phyloP scores from a whole-genome alignment of 2,888 invertebrate species.

The Euproctis similis region DNA sequence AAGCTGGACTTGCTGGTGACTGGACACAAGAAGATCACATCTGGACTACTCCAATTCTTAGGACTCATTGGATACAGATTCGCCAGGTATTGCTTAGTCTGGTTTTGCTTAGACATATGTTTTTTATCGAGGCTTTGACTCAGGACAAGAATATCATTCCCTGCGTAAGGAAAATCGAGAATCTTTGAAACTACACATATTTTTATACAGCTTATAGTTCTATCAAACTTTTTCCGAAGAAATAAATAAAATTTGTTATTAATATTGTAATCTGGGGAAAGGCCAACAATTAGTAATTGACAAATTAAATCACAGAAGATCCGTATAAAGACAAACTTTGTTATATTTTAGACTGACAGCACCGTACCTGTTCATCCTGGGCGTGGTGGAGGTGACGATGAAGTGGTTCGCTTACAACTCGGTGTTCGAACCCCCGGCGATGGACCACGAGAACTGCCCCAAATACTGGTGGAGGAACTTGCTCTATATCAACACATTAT shows the following conservation, averaged over 20 bases:
- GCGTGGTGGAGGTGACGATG: conserved; percentile 89
- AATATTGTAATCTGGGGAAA: too few species aligned
- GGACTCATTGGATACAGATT: conserved; percentile 86
- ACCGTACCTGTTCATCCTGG: conserved; percentile 88
- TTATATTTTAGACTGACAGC: conserved; percentile 78
- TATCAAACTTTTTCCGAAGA: not conserved
- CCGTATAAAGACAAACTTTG: not conserved
- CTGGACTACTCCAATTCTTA: conserved; percentile 82
- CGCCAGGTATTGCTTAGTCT: too few species aligned
- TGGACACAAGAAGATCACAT: conserved; percentile 77
- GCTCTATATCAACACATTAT: conserved; percentile 89
- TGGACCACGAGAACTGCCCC: conserved; percentile 87
- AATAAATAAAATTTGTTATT: too few species aligned
- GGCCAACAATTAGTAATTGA: too few species aligned
- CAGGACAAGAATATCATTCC: too few species aligned
- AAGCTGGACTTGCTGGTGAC: conserved; percentile 81
- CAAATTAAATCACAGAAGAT: too few species aligned
- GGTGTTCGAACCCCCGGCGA: conserved; percentile 88
- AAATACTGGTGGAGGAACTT: conserved; percentile 93
- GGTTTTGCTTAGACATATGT: too few species aligned
- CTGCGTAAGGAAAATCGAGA: too few species aligned
- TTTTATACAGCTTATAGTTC: too few species aligned
- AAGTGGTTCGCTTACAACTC: conserved; percentile 89
- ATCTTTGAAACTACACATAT: too few species aligned
- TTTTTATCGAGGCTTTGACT: too few species aligned